phyloP scores from a whole-genome alignment of 2,888 invertebrate genomes.

The Acrocyrtus sp. region DNA sequence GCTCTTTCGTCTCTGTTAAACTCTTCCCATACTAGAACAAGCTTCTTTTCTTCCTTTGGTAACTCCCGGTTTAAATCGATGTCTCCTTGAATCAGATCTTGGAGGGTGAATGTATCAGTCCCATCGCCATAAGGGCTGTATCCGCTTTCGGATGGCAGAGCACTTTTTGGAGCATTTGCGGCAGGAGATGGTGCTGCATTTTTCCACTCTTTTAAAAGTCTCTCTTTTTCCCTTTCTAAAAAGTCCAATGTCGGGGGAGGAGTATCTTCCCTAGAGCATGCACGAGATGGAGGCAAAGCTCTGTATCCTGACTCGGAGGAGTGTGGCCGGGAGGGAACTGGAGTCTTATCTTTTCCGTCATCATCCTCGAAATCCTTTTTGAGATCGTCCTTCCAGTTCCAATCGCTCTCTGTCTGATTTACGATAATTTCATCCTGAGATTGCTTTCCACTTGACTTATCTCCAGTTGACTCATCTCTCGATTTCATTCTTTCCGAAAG shows the following conservation, averaged over 20 bases:
- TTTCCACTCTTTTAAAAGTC: slow-evolving; percentile 21
- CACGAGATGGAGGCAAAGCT: slow-evolving; percentile 31
- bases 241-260: slow-evolving; percentile 15
- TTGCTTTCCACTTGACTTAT: neutral
- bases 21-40: slow-evolving; percentile 30
- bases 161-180: neutral
- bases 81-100: slow-evolving; percentile 6
- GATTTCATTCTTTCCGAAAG: too few relatives aligned
- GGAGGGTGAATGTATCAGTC: too few relatives aligned
- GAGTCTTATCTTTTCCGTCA: too few relatives aligned
- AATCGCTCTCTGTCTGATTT: slow-evolving; percentile 5
- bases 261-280: neutral
- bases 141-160: too few relatives aligned
- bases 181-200: neutral
- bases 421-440: neutral
- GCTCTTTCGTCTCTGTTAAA: slow-evolving; percentile 32
- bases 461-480: neutral
- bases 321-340: neutral
- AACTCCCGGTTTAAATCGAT: slow-evolving; percentile 31
- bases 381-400: slow-evolving; percentile 3
- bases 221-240: slow-evolving; percentile 32
- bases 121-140: too few relatives aligned
- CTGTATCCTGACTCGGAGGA: slow-evolving; percentile 34
- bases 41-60: slow-evolving; percentile 29
- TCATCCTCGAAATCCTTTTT: slow-evolving; percentile 8